These are phyloP conservation scores for Geodia barretti DNA, from an alignment of 37 sponge, comb jelly and placozoan genomes.

Conservation along the genomic window DNA sequence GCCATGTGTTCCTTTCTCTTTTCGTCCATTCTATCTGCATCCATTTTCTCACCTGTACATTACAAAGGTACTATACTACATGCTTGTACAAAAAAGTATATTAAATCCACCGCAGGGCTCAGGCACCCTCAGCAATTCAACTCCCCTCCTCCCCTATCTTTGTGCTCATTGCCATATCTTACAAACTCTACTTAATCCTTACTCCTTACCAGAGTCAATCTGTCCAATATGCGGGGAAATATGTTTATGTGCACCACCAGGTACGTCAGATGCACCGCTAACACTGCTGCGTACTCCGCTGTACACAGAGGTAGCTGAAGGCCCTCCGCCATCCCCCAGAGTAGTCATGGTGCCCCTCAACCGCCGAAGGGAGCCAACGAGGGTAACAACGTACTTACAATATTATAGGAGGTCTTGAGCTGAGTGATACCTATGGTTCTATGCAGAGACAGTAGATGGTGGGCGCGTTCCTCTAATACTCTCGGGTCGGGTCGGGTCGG, in stretches of 20 bases:
- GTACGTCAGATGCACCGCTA: not conserved
- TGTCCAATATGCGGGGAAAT: constrained; percentile 5
- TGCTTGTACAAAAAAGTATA: not conserved
- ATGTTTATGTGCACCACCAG: not conserved
- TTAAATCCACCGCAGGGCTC: not conserved
- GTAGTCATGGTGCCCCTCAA: too few species aligned
- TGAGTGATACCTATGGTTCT: too few species aligned
- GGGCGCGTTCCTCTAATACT: too few species aligned
- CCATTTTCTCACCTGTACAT: constrained; percentile 24
- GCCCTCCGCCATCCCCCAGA: not conserved
- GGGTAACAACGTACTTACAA: too few species aligned
- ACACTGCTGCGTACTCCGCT: not conserved
- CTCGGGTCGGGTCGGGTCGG: too few species aligned
- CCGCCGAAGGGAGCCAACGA: too few species aligned
- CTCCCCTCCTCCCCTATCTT: not conserved
- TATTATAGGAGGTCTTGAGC: too few species aligned
- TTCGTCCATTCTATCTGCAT: constrained; percentile 81
- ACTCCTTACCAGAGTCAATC: constrained; percentile 1
- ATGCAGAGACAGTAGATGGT: too few species aligned
- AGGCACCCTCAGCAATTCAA: too few species aligned
- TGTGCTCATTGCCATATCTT: not conserved
- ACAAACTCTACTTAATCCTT: not conserved
- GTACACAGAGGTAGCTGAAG: not conserved
- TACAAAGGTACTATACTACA: not conserved
- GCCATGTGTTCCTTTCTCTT: constrained; percentile 93